These are phyloP conservation scores for Ceyx melanurus DNA, from an alignment of 2,113 vertebrate species.

Conservation along the genomic window DNA sequence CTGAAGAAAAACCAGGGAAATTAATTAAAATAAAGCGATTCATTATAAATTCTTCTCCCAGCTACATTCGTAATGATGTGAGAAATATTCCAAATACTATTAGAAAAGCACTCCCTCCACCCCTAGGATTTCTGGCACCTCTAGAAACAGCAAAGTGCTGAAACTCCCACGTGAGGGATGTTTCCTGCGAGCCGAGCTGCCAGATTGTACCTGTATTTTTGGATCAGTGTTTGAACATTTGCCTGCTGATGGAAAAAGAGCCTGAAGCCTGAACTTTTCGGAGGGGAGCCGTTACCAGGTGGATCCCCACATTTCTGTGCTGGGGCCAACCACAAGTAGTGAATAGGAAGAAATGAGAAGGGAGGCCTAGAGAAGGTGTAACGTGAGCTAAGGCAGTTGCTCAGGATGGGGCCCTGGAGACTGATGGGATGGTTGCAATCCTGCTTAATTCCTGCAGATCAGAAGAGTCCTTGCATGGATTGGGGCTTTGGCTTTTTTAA, in stretches of 20 bases:
- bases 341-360: not conserved
- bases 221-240: conserved; percentile 38
- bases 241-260: conserved; percentile 6
- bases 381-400: not conserved
- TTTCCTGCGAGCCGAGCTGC: conserved; percentile 51
- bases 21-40: conserved; percentile 46
- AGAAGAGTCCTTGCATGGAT: not conserved
- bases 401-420: not conserved
- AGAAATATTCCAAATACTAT: conserved; percentile 59
- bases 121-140: conserved; percentile 59
- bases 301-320: not conserved
- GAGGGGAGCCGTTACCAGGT: conserved; percentile 5
- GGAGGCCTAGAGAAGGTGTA: not conserved
- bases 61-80: conserved; percentile 43
- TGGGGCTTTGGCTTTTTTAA: conserved; percentile 6
- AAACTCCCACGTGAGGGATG: conserved; percentile 43
- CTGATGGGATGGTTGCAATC: not conserved
- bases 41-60: conserved; percentile 42
- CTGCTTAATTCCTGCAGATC: not conserved
- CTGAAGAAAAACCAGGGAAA: conserved; percentile 19
- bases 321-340: not conserved
- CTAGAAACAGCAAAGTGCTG: conserved; percentile 57
- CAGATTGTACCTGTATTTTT: conserved; percentile 50
- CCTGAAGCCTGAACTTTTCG: not conserved
- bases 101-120: conserved; percentile 21